phyloP scores from a whole-genome alignment of 2,888 invertebrate genomes.

The Pterobdella sp. region DNA sequence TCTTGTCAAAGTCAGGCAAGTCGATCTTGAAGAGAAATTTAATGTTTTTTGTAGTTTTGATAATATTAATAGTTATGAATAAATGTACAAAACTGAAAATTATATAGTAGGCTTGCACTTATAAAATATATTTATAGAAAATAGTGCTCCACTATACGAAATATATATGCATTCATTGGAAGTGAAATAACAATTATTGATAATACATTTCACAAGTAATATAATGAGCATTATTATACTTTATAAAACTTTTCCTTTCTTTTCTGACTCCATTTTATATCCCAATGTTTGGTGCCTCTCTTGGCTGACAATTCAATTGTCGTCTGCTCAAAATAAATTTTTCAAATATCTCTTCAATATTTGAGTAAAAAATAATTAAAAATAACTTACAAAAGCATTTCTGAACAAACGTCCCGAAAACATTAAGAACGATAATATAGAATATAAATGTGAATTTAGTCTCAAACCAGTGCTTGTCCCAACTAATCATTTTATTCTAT shows the following conservation, averaged over 20 bases:
- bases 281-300: constrained; percentile 7
- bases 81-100: too few relatives aligned
- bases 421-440: neutral
- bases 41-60: neutral
- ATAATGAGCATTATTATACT: neutral
- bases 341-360: neutral
- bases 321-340: neutral
- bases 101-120: too few relatives aligned
- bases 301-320: neutral
- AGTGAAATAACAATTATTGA: too few relatives aligned
- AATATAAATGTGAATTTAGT: neutral
- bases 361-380: neutral
- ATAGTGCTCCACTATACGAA: too few relatives aligned
- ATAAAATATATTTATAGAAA: too few relatives aligned
- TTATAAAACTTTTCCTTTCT: constrained; percentile 12
- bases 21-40: constrained; percentile 54
- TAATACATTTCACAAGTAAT: too few relatives aligned
- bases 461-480: neutral
- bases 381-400: constrained; percentile 1
- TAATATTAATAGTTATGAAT: too few relatives aligned
- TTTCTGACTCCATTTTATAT: constrained; percentile 5
- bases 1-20: constrained; percentile 60
- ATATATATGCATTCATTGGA: too few relatives aligned
- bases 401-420: neutral
- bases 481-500: too few relatives aligned